These are phyloP conservation scores for Patella caerulea DNA, from an alignment of 2,888 invertebrate genomes.

Conservation along the genomic window DNA sequence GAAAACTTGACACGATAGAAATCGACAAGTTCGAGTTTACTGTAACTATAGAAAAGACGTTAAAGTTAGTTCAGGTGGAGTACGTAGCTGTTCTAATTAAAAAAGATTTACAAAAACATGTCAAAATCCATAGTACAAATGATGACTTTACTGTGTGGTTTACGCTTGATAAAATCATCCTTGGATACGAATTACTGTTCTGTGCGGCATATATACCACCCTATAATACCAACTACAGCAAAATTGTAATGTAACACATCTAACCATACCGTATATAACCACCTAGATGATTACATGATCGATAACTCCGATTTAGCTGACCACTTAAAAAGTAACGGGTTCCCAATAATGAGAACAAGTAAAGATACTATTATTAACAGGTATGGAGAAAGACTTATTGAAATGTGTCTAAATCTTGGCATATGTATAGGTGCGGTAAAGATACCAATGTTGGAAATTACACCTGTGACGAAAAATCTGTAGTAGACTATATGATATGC, in stretches of 20 bases:
- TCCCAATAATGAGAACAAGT: background rate
- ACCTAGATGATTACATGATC: no score
- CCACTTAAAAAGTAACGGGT: background rate
- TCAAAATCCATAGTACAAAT: background rate
- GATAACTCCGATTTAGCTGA: no score
- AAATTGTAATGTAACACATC: background rate
- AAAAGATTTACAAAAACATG: no score
- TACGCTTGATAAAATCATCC: background rate
- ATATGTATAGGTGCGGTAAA: background rate
- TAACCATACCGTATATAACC: no score
- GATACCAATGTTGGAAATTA: background rate
- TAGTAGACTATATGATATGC: background rate
- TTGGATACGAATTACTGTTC: background rate
- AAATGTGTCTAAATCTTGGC: background rate
- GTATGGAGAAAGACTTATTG: background rate
- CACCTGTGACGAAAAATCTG: conserved; percentile 5
- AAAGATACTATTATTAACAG: background rate
- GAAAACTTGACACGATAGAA: no score
- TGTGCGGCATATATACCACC: conserved; percentile 8
- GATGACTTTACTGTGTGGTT: background rate
- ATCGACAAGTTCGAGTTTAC: no score
- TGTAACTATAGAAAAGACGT: no score
- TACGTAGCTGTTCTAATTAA: no score
- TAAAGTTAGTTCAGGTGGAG: no score
- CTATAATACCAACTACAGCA: background rate